A percentile compares a stretch with the other conserved stretches of the same genome.
phyloP scores from a whole-genome alignment of 2,888 invertebrate species.

The Latrodectus hesperus region DNA sequence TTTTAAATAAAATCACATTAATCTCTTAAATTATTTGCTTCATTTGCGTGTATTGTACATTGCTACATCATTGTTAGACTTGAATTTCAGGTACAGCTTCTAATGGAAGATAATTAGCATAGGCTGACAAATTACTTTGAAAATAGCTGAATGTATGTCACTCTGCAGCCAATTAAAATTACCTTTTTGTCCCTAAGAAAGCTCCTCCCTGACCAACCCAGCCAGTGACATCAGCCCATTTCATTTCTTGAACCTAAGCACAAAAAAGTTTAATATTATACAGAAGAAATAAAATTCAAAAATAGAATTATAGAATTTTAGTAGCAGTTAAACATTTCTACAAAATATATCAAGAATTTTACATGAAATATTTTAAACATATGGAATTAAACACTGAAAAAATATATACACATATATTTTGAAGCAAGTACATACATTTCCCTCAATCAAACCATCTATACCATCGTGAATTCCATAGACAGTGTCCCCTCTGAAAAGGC shows the following conservation, averaged over 20 bases:
- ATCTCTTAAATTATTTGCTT: no score
- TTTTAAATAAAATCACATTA: no score
- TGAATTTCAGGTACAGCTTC: no score
- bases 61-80: no score
- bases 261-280: background rate
- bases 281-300: background rate
- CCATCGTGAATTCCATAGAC: conserved; percentile 96
- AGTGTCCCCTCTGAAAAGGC: conserved; percentile 94
- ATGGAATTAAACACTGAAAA: background rate
- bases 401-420: background rate
- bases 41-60: no score
- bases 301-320: no score
- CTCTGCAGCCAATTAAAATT: background rate
- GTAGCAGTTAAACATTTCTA: no score
- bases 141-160: no score
- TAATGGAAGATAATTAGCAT: no score
- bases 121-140: no score
- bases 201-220: conserved; percentile 98
- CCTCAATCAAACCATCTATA: conserved; percentile 93
- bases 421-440: conserved; percentile 82
- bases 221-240: conserved; percentile 95
- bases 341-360: background rate
- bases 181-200: conserved; percentile 87
- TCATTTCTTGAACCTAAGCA: conserved; percentile 78
- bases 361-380: background rate